A percentile compares a stretch with the other conserved stretches of the same genome.
Evolutionary conservation across 2,888 invertebrate genomes (phyloP).

Genomic region (Cyrtodaria siliqua): DNA sequence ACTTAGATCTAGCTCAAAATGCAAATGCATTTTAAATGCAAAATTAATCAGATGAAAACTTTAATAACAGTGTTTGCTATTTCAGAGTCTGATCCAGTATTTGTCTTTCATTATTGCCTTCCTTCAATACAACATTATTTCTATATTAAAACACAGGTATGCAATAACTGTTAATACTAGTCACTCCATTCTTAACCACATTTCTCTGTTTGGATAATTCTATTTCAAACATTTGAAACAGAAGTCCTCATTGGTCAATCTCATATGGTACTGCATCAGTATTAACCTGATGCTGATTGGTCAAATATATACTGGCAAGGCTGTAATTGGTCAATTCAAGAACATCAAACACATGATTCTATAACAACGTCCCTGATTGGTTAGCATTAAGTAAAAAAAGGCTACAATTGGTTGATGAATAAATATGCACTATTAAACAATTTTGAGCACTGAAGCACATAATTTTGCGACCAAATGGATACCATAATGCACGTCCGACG

Average conservation of each 20-base stretch:
- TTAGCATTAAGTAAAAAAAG: slow-evolving; percentile 6
- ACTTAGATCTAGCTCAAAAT: too few species aligned
- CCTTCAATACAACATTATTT: too few species aligned
- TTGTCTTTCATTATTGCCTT: too few species aligned
- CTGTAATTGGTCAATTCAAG: slow-evolving; percentile 29
- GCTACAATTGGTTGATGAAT: slow-evolving; percentile 6
- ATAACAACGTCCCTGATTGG: slow-evolving; percentile 19
- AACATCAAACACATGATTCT: slow-evolving; percentile 6
- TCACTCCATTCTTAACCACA: neutral
- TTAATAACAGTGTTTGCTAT: too few species aligned
- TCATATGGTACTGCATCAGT: slow-evolving; percentile 52
- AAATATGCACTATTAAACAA: slow-evolving; percentile 7
- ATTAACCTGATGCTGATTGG: slow-evolving; percentile 43
- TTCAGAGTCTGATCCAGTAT: too few species aligned
- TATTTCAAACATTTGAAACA: slow-evolving; percentile 3
- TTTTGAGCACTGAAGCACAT: slow-evolving; percentile 13
- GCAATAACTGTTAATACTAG: neutral
- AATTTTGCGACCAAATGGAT: neutral
- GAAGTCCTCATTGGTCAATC: slow-evolving; percentile 54
- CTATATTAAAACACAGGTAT: neutral
- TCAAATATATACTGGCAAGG: slow-evolving; percentile 34
- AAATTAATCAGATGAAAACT: too few species aligned
- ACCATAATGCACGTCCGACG: neutral
- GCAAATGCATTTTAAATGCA: too few species aligned
- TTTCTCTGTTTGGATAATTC: neutral